Evolutionary conservation across 2,888 invertebrate species (phyloP).

Genomic region (Augochlorella aurata): DNA sequence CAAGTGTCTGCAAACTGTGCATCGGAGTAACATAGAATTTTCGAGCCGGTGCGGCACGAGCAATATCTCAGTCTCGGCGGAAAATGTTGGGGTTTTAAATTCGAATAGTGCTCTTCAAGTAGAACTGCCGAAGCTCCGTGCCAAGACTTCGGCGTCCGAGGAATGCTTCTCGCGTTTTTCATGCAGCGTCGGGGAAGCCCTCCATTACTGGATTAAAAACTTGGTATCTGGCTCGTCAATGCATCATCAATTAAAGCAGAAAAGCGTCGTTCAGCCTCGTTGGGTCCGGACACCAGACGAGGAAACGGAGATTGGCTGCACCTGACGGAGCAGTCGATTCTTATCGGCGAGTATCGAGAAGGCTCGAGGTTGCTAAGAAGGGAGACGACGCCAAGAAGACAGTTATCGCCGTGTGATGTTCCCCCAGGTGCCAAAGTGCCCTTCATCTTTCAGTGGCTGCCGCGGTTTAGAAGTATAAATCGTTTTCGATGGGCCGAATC

Average conservation of each 20-base stretch:
- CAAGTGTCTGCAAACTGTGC: background rate
- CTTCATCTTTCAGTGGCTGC: slow-evolving; percentile 45
- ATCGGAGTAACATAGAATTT: background rate
- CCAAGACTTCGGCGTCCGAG: background rate
- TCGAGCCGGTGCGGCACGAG: background rate
- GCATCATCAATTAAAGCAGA: background rate
- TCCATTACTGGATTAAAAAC: background rate
- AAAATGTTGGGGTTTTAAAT: background rate
- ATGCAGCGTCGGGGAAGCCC: no score
- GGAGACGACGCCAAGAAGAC: slow-evolving; percentile 45
- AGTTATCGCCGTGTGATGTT: slow-evolving; percentile 41
- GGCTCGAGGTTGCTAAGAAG: slow-evolving; percentile 41
- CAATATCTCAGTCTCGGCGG: background rate
- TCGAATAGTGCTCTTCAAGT: background rate
- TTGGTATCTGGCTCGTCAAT: background rate
- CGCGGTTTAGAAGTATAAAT: slow-evolving; percentile 45
- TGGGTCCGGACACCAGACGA: background rate
- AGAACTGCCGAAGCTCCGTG: background rate
- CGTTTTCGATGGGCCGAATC: slow-evolving; percentile 48
- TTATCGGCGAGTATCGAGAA: slow-evolving; percentile 48
- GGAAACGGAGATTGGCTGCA: slow-evolving; percentile 18
- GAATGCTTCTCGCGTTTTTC: background rate
- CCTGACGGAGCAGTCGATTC: slow-evolving; percentile 43
- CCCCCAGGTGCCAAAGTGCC: slow-evolving; percentile 45
- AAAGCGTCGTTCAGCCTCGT: background rate